phyloP scores from a whole-genome alignment of 92 coral and sea anemone species.

The Blastomussa wellsi region DNA sequence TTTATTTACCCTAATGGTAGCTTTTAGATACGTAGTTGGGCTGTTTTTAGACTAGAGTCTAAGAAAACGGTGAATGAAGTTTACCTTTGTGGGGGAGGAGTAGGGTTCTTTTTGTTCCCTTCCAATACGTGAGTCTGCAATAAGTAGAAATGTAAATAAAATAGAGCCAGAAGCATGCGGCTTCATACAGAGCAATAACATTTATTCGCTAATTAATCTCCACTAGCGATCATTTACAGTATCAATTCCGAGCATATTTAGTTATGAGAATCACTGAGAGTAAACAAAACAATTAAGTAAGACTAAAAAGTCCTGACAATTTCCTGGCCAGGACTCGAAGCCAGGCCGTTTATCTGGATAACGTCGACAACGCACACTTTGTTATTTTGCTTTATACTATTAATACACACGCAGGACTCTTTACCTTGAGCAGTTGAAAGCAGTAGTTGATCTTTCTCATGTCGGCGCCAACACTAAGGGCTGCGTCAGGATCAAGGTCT shows the following conservation, averaged over 20 bases:
- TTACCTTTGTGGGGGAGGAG: slow-evolving; percentile 65
- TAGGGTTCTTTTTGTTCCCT: slow-evolving; percentile 47
- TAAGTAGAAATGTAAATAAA: not conserved
- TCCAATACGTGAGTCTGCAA: slow-evolving; percentile 82
- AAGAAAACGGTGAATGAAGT: not conserved
- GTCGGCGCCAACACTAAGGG: slow-evolving; percentile 89
- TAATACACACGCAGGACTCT: not conserved
- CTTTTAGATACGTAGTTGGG: no score
- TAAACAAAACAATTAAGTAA: no score
- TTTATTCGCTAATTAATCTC: not conserved
- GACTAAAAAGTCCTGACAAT: no score
- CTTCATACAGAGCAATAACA: no score
- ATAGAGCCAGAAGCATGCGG: no score
- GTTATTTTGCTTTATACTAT: not conserved
- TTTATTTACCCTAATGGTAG: no score
- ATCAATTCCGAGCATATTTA: no score
- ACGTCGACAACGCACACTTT: no score
- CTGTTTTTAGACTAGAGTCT: not conserved
- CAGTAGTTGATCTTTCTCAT: slow-evolving; percentile 92
- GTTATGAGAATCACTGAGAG: no score
- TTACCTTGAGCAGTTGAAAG: slow-evolving; percentile 84
- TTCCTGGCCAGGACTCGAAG: no score
- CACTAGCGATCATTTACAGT: no score
- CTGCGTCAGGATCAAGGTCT: slow-evolving; percentile 83
- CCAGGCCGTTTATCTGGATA: no score